Evolutionary conservation across 2,888 invertebrate genomes (phyloP).

Genomic region (Andrena minutula): DNA sequence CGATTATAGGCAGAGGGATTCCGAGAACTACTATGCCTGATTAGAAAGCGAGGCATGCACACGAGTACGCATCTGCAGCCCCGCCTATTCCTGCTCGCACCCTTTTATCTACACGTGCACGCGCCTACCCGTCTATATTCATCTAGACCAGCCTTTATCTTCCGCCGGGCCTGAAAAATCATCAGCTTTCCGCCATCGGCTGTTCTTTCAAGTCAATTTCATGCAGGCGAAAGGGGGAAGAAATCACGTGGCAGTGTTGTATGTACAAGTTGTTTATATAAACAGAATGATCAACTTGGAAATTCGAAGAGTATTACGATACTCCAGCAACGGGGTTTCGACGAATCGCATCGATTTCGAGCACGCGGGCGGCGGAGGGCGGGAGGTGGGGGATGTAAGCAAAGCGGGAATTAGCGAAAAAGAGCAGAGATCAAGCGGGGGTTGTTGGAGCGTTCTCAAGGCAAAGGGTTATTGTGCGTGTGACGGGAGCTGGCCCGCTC

Average conservation of each 20-base stretch:
- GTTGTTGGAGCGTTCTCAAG: not conserved
- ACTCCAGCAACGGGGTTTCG: no score
- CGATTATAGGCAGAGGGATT: slow-evolving; percentile 81
- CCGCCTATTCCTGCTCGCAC: slow-evolving; percentile 75
- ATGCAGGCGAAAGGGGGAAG: slow-evolving; percentile 20
- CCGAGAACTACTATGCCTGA: slow-evolving; percentile 83
- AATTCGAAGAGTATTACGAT: not conserved
- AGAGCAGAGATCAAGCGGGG: not conserved
- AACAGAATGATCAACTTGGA: not conserved
- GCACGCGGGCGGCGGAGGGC: no score
- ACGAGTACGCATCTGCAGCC: slow-evolving; percentile 76
- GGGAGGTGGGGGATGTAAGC: no score
- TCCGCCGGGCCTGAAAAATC: slow-evolving; percentile 58
- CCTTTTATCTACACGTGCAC: slow-evolving; percentile 52
- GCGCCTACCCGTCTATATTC: slow-evolving; percentile 34
- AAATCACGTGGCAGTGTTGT: slow-evolving; percentile 12
- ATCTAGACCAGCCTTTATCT: slow-evolving; percentile 34
- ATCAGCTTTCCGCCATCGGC: slow-evolving; percentile 48
- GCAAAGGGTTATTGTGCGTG: not conserved
- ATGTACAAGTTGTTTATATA: no score
- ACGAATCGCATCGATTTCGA: not conserved
- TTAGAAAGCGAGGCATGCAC: slow-evolving; percentile 79
- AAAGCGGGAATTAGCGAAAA: not conserved
- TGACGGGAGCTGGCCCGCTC: not conserved
- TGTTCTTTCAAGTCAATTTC: slow-evolving; percentile 59